phyloP scores from a whole-genome alignment of 1,140 invertebrate genomes.

The Drosophila tani region DNA sequence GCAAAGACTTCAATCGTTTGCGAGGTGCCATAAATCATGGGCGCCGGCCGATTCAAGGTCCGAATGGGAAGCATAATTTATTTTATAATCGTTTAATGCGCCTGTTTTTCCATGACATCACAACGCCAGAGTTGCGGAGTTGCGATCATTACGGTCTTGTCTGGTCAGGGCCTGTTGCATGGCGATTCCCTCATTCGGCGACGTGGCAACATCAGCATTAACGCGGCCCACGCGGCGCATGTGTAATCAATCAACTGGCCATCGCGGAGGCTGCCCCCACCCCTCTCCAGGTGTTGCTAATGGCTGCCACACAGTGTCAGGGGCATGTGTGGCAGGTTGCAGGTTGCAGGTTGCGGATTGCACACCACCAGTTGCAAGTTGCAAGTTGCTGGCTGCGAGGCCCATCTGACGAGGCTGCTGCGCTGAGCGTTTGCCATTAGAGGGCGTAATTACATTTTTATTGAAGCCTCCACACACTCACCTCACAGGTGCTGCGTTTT shows the following conservation, averaged over 20 bases:
- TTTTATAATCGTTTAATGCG: constrained; percentile 49
- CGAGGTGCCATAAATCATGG: constrained; percentile 24
- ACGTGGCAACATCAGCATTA: constrained; percentile 65
- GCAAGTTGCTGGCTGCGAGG: constrained; percentile 15
- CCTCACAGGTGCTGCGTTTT: constrained; percentile 46
- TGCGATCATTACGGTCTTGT: constrained; percentile 42
- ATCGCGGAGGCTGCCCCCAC: constrained; percentile 36
- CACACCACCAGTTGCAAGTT: constrained; percentile 12
- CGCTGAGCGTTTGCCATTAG: constrained; percentile 49
- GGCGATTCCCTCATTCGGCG: constrained; percentile 43
- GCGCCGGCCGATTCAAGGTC: constrained; percentile 31
- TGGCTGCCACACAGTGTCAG: constrained; percentile 76
- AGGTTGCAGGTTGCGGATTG: constrained; percentile 45
- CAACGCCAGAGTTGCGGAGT: neutral
- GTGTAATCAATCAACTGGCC: constrained; percentile 79
- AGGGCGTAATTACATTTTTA: constrained; percentile 83
- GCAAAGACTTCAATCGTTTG: constrained; percentile 9
- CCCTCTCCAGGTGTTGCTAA: constrained; percentile 56
- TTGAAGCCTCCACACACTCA: constrained; percentile 47
- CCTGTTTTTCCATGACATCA: constrained; percentile 56
- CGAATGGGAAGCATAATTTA: constrained; percentile 24
- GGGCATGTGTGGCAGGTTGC: constrained; percentile 52
- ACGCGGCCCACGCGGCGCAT: constrained; percentile 68
- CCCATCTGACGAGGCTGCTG: constrained; percentile 49
- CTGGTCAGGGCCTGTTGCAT: constrained; percentile 7